phyloP scores from a whole-genome alignment of 2,113 vertebrate species.

The Pristiophorus japonicus region DNA sequence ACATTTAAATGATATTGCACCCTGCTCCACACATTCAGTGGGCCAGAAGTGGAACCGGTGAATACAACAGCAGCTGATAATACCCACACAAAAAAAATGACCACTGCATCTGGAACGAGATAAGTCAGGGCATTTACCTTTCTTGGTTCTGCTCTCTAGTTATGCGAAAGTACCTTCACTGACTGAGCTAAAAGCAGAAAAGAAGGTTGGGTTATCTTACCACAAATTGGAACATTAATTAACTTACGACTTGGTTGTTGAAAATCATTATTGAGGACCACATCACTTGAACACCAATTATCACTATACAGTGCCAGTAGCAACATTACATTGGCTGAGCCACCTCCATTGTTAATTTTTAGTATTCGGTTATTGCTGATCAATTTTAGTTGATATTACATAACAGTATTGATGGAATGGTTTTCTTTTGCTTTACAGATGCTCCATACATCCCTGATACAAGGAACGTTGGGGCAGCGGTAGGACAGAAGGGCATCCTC shows the following conservation, averaged over 20 bases:
- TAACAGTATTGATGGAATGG: background rate
- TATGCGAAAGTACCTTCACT: background rate
- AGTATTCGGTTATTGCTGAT: background rate
- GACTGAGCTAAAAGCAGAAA: background rate
- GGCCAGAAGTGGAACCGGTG: too few species aligned
- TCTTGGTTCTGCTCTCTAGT: background rate
- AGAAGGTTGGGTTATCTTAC: background rate
- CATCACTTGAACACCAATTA: background rate
- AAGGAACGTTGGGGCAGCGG: slow-evolving; percentile 75
- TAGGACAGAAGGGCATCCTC: slow-evolving; percentile 80
- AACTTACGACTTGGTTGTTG: background rate
- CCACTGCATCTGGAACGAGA: background rate
- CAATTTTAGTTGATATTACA: background rate
- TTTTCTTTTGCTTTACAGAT: slow-evolving; percentile 56
- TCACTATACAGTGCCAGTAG: background rate
- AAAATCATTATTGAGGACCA: background rate
- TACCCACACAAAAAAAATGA: too few species aligned
- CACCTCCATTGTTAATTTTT: background rate
- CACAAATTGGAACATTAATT: background rate
- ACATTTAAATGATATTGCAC: background rate
- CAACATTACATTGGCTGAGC: background rate
- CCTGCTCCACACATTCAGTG: background rate
- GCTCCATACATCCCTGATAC: slow-evolving; percentile 81
- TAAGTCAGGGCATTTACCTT: background rate
- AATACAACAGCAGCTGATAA: too few species aligned